A percentile compares a stretch with the other conserved stretches of the same genome.
phyloP scores from a whole-genome alignment of 2,113 vertebrate genomes.

The Embiotoca jacksoni region DNA sequence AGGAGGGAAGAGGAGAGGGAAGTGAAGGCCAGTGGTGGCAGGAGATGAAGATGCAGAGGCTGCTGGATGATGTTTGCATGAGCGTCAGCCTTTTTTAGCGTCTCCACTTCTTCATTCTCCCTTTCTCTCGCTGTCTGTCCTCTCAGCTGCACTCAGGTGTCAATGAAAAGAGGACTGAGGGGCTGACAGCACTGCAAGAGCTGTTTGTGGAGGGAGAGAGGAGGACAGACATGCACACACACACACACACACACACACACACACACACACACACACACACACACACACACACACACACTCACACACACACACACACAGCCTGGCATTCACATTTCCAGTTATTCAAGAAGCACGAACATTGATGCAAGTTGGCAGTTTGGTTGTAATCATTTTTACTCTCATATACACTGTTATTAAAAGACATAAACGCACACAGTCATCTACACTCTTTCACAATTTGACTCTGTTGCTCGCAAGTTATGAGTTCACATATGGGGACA shows the following conservation, averaged over 20 bases:
- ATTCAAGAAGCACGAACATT: conserved; percentile 16
- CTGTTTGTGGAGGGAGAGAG: conserved; percentile 5
- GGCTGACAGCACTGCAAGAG: conserved; percentile 36
- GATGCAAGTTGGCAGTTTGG: conserved; percentile 1
- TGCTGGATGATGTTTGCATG: conserved; percentile 46
- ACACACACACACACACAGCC: not conserved
- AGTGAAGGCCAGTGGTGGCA: not conserved
- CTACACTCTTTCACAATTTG: not conserved
- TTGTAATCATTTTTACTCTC: conserved; percentile 10
- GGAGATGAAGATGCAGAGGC: conserved; percentile 36
- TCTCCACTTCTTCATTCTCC: conserved; percentile 33
- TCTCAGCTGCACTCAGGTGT: conserved; percentile 45
- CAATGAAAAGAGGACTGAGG: conserved; percentile 28
- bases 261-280: not conserved
- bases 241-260: conserved; percentile 11
- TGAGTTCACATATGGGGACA: too few relatives aligned
- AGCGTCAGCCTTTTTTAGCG: conserved; percentile 50
- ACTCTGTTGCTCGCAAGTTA: too few relatives aligned
- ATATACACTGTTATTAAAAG: not conserved
- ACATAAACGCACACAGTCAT: not conserved
- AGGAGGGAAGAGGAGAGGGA: not conserved
- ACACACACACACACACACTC: conserved; percentile 13
- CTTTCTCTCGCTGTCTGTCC: conserved; percentile 33
- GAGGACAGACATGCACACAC: conserved; percentile 12
- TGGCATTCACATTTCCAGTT: conserved; percentile 11